These are phyloP conservation scores for Drosophila tristis DNA, from an alignment of 1,140 invertebrate genomes.

Conservation along the genomic window DNA sequence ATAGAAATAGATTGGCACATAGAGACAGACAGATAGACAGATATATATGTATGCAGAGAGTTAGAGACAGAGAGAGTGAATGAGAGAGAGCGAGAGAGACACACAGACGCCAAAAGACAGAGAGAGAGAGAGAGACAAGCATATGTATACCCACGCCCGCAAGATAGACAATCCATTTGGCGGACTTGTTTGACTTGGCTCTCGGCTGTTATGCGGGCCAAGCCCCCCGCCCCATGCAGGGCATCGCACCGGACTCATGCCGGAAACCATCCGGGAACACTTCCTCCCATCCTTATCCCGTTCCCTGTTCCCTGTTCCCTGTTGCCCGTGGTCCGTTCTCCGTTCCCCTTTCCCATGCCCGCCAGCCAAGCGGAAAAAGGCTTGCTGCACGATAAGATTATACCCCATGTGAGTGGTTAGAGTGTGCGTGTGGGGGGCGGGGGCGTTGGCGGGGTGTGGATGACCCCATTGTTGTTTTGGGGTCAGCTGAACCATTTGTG, in stretches of 20 bases:
- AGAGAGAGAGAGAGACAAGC: background rate
- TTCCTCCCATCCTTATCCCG: slow-evolving; percentile 4
- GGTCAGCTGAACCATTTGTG: slow-evolving; percentile 52
- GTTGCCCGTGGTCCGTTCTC: background rate
- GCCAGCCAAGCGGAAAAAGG: slow-evolving; percentile 71
- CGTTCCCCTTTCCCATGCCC: slow-evolving; percentile 7
- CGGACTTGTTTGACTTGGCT: slow-evolving; percentile 34
- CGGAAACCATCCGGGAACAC: too few species aligned
- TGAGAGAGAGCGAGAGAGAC: background rate
- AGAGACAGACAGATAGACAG: slow-evolving; percentile 9
- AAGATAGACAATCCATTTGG: slow-evolving; percentile 31
- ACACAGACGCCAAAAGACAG: slow-evolving; percentile 4
- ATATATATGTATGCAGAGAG: background rate
- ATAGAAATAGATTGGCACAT: slow-evolving; percentile 24
- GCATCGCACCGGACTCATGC: background rate
- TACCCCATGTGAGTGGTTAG: slow-evolving; percentile 8
- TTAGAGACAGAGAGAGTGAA: background rate
- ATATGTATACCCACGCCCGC: background rate
- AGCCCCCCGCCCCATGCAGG: slow-evolving; percentile 4
- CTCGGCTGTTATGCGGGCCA: slow-evolving; percentile 42
- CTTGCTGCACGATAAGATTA: slow-evolving; percentile 78
- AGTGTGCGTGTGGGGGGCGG: slow-evolving; percentile 4
- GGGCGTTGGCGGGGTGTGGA: background rate
- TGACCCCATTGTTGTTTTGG: slow-evolving; percentile 56
- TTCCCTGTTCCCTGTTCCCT: background rate